Percentiles rank a stretch among this genome's conserved stretches.
Evolutionary conservation across 2,113 vertebrate genomes (phyloP).

Genomic region (Puffinus mauretanicus): DNA sequence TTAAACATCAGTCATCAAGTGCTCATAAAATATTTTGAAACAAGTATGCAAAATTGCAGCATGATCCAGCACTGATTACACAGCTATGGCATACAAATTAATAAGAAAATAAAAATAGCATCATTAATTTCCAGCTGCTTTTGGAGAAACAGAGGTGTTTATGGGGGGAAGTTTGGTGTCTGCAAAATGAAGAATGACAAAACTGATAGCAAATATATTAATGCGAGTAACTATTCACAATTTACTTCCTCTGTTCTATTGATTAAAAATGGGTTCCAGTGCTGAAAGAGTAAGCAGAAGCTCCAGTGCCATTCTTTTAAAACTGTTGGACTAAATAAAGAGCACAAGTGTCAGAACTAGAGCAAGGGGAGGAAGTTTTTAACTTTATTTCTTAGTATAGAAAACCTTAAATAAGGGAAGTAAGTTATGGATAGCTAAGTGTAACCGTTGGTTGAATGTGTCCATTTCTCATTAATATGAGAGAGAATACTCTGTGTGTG

Average conservation of each 20-base stretch:
- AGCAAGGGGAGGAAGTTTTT: not conserved
- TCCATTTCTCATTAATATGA: not conserved
- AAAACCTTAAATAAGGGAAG: not conserved
- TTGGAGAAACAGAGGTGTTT: constrained; percentile 49
- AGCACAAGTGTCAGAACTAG: not conserved
- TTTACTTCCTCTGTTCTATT: not conserved
- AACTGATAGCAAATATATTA: not conserved
- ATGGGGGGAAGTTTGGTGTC: not conserved
- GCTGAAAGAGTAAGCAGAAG: not conserved
- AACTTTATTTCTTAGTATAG: not conserved
- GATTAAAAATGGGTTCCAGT: not conserved
- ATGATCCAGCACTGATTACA: constrained; percentile 53
- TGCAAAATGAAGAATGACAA: constrained; percentile 18
- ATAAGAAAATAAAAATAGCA: constrained; percentile 55
- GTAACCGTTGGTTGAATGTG: not conserved
- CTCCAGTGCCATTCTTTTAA: not conserved
- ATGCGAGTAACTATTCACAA: not conserved
- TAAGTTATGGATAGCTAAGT: not conserved
- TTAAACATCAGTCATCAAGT: constrained; percentile 48
- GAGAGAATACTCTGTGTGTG: not conserved
- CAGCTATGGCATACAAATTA: constrained; percentile 45
- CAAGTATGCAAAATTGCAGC: constrained; percentile 36
- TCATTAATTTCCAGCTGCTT: constrained; percentile 61
- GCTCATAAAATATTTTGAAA: constrained; percentile 45
- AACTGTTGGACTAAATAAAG: not conserved